Conservation (phyloP, 2,888 invertebrate genomes). For the Tetheella fluctuosa region DNA sequence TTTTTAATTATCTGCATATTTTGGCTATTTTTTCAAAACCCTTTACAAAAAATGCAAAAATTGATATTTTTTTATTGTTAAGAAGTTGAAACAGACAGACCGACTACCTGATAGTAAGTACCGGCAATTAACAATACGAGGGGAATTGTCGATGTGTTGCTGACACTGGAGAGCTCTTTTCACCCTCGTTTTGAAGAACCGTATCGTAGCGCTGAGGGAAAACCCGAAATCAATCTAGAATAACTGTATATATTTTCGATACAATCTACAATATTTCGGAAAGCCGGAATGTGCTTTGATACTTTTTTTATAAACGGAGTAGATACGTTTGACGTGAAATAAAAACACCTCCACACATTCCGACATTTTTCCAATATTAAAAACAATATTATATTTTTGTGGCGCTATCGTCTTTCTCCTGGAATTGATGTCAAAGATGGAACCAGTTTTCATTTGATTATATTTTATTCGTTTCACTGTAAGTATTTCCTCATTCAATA, state of each 20-base stretch:
- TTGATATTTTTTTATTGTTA: no score
- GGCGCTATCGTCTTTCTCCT: slow-evolving; percentile 8
- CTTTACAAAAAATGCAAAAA: no score
- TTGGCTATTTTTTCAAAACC: no score
- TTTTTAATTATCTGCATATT: no score
- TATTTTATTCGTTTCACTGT: slow-evolving; percentile 17
- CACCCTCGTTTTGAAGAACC: no score
- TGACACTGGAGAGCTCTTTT: no score
- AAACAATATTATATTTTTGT: slow-evolving; percentile 4
- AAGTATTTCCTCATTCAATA: slow-evolving; percentile 28
- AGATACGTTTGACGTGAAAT: not conserved
- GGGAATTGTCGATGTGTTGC: no score
- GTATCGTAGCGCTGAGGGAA: no score
- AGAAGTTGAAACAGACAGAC: no score
- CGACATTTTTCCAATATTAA: not conserved
- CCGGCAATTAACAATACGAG: no score
- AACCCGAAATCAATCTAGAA: not conserved
- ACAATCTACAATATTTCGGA: not conserved
- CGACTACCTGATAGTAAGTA: no score
- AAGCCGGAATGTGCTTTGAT: not conserved
- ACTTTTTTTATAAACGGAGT: not conserved
- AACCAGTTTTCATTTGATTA: slow-evolving; percentile 27
- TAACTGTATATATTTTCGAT: not conserved
- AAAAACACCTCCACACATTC: not conserved
- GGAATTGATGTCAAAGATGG: slow-evolving; percentile 21